Base-by-base conservation (phyloP, 64 coral and sea anemone species). In the Trachythela sp. region DNA sequence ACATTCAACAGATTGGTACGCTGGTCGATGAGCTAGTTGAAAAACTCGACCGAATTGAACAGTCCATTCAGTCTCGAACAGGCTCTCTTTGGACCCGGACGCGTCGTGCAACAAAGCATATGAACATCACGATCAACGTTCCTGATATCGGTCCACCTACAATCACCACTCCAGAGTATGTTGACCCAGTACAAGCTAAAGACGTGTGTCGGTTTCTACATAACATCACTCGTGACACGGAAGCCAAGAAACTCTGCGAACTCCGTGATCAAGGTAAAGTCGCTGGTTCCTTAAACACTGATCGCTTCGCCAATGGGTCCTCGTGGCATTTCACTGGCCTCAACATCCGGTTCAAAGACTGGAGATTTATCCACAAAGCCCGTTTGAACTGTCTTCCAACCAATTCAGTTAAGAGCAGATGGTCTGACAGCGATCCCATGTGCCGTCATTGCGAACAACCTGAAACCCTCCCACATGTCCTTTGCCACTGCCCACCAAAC, bases 251-350 rank as follows among this genome's bases (percentile, higher is more conserved):
- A 13, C 54, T 58, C 54, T 13, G 24, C 2, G 54, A n/a, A 22
- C 54, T 58, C 2, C 54, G 54, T 77, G 71, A 77, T 38, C 71
- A 77, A 38, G 71, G 71, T 4, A 77, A 77, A 38, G 71, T 77
- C 4, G 71, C 71, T n/a, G 4, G 71, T 6, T 3, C 71, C 7
- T n/a, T 77, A 27, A 6, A 2, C 2, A 77, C 71, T 6, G 71
- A 77, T n/a, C 2, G 3, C 3, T 34, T 3, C 29, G 36, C 9
- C 17, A 77, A 32, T 77, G 71, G 71, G 7, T 6, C 71, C 7
- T 32, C 71, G 13, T 77, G 71, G 71, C 71, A 77, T 3, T 77
- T 77, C 71, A 38, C 29, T 35, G 71, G 71, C 9, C 71, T 77
- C 8, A 38, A 38, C 31, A 27, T 77, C 2, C 3, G 71, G 13